A percentile compares a stretch with the other conserved stretches of the same genome.
phyloP scores from a whole-genome alignment of 2,797 vertebrate genomes.

The Pteropus rufus region DNA sequence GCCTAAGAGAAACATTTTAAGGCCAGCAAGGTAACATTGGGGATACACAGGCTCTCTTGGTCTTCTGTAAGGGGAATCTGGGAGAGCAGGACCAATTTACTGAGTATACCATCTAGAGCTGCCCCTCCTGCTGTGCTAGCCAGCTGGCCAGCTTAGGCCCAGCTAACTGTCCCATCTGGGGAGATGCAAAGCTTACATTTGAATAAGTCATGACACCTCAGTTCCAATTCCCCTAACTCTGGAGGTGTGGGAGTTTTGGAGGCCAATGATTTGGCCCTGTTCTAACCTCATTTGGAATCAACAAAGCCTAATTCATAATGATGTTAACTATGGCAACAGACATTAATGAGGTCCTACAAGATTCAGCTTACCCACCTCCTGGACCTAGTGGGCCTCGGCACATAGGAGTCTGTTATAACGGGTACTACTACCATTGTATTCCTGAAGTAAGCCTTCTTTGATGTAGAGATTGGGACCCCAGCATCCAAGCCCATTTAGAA shows the following conservation, averaged over 20 bases:
- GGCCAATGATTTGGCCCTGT: background rate
- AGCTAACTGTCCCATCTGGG: background rate
- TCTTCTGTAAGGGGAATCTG: background rate
- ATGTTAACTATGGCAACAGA: background rate
- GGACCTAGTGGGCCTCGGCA: background rate
- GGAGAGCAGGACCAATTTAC: background rate
- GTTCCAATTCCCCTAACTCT: conserved; percentile 15
- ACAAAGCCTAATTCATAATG: background rate
- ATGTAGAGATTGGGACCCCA: background rate
- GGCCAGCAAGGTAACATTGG: background rate
- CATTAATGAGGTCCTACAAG: background rate
- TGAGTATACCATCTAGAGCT: background rate
- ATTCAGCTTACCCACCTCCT: background rate
- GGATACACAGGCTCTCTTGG: background rate
- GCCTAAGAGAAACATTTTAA: background rate
- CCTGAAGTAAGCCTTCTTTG: conserved; percentile 9
- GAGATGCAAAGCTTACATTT: background rate
- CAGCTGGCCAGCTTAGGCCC: background rate
- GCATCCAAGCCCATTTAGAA: background rate
- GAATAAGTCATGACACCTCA: background rate
- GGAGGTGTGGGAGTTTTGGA: background rate
- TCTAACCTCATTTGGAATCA: background rate
- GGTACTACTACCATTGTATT: background rate
- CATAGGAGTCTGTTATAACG: background rate
- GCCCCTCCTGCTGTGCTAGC: background rate